These are phyloP conservation scores for Eupeodes corollae DNA, from an alignment of 1,140 invertebrate genomes.

Conservation along the genomic window DNA sequence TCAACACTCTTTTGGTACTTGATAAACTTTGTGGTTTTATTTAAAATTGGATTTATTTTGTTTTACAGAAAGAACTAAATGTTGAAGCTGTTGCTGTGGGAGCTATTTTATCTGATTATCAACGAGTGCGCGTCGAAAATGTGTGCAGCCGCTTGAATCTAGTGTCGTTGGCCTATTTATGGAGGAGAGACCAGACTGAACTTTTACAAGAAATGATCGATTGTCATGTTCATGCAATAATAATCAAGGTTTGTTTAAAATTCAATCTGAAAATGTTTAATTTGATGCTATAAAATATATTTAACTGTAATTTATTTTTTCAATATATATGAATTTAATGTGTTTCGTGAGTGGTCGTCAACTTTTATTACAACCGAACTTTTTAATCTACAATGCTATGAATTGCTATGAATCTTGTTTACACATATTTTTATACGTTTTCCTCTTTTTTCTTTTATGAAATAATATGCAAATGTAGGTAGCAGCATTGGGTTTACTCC, in stretches of 20 bases:
- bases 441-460: neutral
- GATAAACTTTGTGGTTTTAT: no score
- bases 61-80: slow-evolving; percentile 57
- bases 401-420: neutral
- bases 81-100: slow-evolving; percentile 91
- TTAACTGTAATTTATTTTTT: neutral
- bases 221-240: slow-evolving; percentile 79
- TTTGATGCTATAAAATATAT: neutral
- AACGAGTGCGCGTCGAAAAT: slow-evolving; percentile 93
- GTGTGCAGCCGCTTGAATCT: slow-evolving; percentile 88
- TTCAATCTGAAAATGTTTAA: neutral
- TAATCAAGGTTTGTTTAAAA: slow-evolving; percentile 62
- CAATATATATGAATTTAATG: neutral
- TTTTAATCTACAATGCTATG: neutral
- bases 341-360: no score
- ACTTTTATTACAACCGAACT: neutral
- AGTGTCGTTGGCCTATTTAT: slow-evolving; percentile 82
- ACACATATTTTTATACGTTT: neutral
- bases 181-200: slow-evolving; percentile 87
- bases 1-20: no score
- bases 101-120: slow-evolving; percentile 96
- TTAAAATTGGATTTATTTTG: neutral
- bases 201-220: slow-evolving; percentile 96
- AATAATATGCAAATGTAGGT: slow-evolving; percentile 46
- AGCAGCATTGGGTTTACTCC: slow-evolving; percentile 80